Evolutionary conservation across 2,888 invertebrate species (phyloP), one percentile per base, ranked within the genome.

Genomic region (Dugesia japonica): DNA sequence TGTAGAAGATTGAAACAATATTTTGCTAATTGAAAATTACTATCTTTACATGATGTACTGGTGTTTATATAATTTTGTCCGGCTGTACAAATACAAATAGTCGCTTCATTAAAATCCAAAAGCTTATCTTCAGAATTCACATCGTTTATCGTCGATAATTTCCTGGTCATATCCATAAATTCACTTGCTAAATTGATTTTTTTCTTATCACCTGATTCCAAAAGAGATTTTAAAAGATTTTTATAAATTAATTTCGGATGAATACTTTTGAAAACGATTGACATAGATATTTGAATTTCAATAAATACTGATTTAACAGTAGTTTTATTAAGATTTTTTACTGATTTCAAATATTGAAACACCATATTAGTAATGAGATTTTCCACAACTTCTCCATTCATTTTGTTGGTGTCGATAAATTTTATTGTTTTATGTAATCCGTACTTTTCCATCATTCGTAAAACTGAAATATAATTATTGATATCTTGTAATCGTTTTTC

Each of bases 221-320:
- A 71, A 1, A 76, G 56, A 17, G 71, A 71, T 26, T 76, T 71
- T 13, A 76, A 20, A 1, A 76, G 71, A 26, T 71, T 72, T 26
- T 33, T 71, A 31, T 72, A 23, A 20, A 76, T 31, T 72, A 76
- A 26, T 28, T 71, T 72, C 28, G 76, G 76, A 72, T 76, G 76
- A 9, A 76, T 71, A 1, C 28, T 71, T 17, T 71, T 71, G 26
- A 76, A 71, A 4, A 72, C 76, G n/a, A 71, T 28, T 1, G 72
- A 27, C 28, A 76, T 17, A 4, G 72, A 15, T n/a, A 17, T 23
- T 31, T 76, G 71, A 13, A 76, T 31, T 76, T 76, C 76, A 4
- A 28, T 1, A 26, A 76, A 56, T 23, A 56, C 56, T 7, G 56
- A 56, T 56, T 56, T 56, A n/a, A 56, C 7, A 4, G 23, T 23